These are phyloP conservation scores for Ditylenchus dipsaci DNA, from an alignment of 1,140 invertebrate genomes.

Conservation along the genomic window DNA sequence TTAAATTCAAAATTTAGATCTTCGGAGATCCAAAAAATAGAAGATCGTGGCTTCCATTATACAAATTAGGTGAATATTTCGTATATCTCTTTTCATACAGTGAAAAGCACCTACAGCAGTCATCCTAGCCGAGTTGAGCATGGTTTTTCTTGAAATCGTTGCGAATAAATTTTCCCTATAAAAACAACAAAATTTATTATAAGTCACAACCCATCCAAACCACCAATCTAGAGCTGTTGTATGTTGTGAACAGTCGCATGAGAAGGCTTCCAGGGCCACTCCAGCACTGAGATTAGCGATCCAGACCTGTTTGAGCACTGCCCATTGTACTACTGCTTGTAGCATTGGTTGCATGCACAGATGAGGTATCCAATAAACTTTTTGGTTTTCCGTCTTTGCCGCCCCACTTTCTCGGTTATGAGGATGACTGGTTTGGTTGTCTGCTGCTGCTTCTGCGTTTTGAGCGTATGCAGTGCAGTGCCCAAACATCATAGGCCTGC, in stretches of 20 bases:
- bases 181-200: neutral
- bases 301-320: conserved; percentile 3
- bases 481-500: conserved; percentile 92
- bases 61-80: too few relatives aligned
- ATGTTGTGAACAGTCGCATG: conserved; percentile 70
- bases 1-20: too few relatives aligned
- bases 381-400: conserved; percentile 99
- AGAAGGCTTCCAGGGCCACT: conserved; percentile 65
- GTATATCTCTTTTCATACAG: too few relatives aligned
- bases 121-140: conserved; percentile 99
- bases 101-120: conserved; percentile 98
- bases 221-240: conserved; percentile 78
- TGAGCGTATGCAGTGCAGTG: conserved; percentile 76
- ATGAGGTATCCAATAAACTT: conserved; percentile 69
- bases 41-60: too few relatives aligned
- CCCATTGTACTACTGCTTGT: conserved; percentile 4
- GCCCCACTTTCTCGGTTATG: conserved; percentile 97
- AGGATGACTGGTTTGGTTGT: conserved; percentile 97
- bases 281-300: conserved; percentile 41
- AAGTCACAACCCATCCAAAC: conserved; percentile 51
- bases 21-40: too few relatives aligned
- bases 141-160: conserved; percentile 98
- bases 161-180: conserved; percentile 88
- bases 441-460: too few relatives aligned
- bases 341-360: conserved; percentile 14